phyloP scores from a whole-genome alignment of 1,140 invertebrate genomes.

The Teleopsis dalmanni region DNA sequence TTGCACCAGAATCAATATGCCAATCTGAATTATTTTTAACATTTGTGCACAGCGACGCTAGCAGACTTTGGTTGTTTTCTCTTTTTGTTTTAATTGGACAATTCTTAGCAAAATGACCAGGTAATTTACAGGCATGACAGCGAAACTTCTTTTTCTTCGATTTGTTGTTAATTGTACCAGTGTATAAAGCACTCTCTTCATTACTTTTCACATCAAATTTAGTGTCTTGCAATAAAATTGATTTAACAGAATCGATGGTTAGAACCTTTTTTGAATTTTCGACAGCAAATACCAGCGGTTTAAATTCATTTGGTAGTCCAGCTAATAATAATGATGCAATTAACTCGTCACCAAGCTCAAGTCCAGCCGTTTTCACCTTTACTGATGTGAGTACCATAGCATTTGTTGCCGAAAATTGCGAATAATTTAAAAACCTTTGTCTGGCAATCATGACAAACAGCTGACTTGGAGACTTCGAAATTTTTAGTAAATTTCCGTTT shows the following conservation, averaged over 20 bases:
- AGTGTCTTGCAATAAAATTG: constrained; percentile 33
- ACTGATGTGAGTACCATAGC: too few relatives aligned
- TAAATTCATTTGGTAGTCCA: constrained; percentile 7
- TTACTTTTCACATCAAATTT: constrained; percentile 16
- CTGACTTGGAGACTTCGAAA: too few relatives aligned
- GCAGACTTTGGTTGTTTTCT: not conserved
- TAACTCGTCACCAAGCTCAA: constrained; percentile 8
- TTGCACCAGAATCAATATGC: constrained; percentile 3
- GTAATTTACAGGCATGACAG: not conserved
- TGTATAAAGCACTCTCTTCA: not conserved
- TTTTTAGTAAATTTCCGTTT: too few relatives aligned
- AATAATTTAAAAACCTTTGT: too few relatives aligned
- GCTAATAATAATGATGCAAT: constrained; percentile 10
- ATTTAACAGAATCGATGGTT: constrained; percentile 29
- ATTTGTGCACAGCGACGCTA: not conserved
- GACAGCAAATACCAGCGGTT: constrained; percentile 7
- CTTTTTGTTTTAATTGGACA: constrained; percentile 1
- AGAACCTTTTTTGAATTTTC: constrained; percentile 24
- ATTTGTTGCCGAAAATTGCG: too few relatives aligned
- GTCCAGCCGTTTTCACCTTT: constrained; percentile 8
- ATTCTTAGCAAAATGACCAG: not conserved
- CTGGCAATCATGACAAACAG: too few relatives aligned
- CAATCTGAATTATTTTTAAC: not conserved
- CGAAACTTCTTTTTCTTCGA: not conserved
- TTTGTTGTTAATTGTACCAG: not conserved